Conservation (phyloP, 1,140 invertebrate species). For the Aphaenogaster ashmeadi region DNA sequence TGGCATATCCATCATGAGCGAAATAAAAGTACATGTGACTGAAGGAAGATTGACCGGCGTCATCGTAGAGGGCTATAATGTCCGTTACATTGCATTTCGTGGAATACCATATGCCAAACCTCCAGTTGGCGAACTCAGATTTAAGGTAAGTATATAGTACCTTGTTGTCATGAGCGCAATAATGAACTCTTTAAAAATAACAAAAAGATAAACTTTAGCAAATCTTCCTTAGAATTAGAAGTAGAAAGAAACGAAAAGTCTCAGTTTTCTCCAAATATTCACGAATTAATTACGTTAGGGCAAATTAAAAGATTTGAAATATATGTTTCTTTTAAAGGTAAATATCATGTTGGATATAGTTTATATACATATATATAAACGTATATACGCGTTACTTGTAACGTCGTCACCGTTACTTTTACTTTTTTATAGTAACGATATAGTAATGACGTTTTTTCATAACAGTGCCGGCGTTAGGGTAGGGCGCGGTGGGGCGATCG, state of each 20-base stretch:
- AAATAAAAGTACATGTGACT: neutral
- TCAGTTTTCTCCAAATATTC: neutral
- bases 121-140: conserved; percentile 72
- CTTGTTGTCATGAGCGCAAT: neutral
- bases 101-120: conserved; percentile 80
- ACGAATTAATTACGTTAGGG: neutral
- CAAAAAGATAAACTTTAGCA: neutral
- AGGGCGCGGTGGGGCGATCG: too few relatives aligned
- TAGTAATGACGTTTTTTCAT: too few relatives aligned
- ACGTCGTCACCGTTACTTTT: too few relatives aligned
- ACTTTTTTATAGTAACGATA: too few relatives aligned
- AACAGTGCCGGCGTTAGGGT: too few relatives aligned
- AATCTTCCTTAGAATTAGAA: neutral
- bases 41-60: conserved; percentile 71
- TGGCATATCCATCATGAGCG: neutral
- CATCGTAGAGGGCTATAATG: conserved; percentile 52
- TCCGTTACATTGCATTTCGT: conserved; percentile 74
- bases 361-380: too few relatives aligned
- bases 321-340: neutral
- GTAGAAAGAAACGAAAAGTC: neutral
- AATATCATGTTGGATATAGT: neutral
- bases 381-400: too few relatives aligned
- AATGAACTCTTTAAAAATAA: neutral
- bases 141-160: conserved; percentile 65
- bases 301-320: neutral